A percentile compares a stretch with the other conserved stretches of the same genome.
Evolutionary conservation across 2,888 invertebrate genomes (phyloP).

Genomic region (Hypercompe scribonia): DNA sequence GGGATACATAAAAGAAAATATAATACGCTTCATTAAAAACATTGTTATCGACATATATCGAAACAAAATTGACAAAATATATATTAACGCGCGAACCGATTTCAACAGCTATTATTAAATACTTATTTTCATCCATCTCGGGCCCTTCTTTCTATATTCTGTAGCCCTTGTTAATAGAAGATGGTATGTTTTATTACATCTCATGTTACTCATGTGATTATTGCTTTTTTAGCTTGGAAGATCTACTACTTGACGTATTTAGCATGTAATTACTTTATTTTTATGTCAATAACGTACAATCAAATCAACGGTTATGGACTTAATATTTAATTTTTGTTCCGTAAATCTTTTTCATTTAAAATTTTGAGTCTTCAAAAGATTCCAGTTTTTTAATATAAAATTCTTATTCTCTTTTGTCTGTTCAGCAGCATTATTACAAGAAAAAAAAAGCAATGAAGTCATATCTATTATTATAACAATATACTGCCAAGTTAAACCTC

Average conservation of each 20-base stretch:
- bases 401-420: neutral
- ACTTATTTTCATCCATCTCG: neutral
- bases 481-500: too few relatives aligned
- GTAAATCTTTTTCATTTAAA: neutral
- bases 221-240: neutral
- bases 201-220: neutral
- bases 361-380: neutral
- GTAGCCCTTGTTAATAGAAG: neutral
- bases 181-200: neutral
- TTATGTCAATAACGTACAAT: neutral
- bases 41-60: too few relatives aligned
- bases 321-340: neutral
- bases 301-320: too few relatives aligned
- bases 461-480: too few relatives aligned
- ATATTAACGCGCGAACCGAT: too few relatives aligned
- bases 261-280: neutral
- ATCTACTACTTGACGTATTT: neutral
- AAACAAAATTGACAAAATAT: too few relatives aligned
- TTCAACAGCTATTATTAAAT: neutral
- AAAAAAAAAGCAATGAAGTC: too few relatives aligned
- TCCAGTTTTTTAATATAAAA: neutral
- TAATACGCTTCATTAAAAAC: neutral
- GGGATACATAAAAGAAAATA: neutral
- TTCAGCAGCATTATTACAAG: neutral
- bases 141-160: neutral